These are phyloP conservation scores for Aphidius gifuensis DNA, from an alignment of 1,140 invertebrate species.

Conservation along the genomic window DNA sequence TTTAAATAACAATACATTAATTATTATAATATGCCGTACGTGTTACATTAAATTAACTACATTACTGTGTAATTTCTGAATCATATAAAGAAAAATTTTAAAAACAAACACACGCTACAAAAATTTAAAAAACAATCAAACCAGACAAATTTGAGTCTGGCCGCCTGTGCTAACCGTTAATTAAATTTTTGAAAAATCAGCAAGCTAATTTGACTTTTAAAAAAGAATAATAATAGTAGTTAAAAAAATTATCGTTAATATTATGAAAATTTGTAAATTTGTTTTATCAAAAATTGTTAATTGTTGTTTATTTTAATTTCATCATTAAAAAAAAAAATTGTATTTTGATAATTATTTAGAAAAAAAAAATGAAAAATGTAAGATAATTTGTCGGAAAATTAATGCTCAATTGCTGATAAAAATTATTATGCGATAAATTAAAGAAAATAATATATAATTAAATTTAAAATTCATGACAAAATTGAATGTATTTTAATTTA, in stretches of 20 bases:
- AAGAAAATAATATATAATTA: neutral
- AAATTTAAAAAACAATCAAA: conserved; percentile 9
- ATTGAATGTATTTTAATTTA: conserved; percentile 1
- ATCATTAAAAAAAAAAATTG: no score
- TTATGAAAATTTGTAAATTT: no score
- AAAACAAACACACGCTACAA: conserved; percentile 10
- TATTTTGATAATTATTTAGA: no score
- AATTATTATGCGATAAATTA: conserved; percentile 1
- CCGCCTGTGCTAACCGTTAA: conserved; percentile 52
- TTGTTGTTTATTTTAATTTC: no score
- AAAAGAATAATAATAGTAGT: no score
- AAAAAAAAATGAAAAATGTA: no score
- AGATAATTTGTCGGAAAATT: neutral
- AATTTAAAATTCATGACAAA: neutral
- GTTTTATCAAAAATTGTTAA: no score
- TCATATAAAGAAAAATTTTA: conserved; percentile 36
- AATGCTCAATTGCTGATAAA: neutral
- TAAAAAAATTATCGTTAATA: no score
- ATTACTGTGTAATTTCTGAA: conserved; percentile 53
- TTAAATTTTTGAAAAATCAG: conserved; percentile 11
- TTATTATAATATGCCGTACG: conserved; percentile 51
- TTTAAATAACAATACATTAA: conserved; percentile 50
- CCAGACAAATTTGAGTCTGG: conserved; percentile 38
- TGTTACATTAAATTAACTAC: conserved; percentile 49
- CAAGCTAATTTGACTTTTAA: no score